phyloP scores from a whole-genome alignment of 2,888 invertebrate genomes.

The Drosophila nigritarsus region DNA sequence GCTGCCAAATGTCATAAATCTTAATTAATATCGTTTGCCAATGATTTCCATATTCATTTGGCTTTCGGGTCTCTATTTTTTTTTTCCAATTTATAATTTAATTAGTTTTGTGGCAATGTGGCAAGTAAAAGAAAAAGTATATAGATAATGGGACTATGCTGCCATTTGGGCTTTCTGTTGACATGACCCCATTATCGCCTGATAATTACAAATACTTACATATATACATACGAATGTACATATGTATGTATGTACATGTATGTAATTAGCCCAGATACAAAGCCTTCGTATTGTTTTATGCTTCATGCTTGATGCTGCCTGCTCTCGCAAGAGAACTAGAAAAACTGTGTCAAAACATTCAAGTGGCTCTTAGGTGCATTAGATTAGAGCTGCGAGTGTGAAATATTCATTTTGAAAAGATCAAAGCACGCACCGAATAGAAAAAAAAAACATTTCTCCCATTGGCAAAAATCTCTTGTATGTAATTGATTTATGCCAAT shows the following conservation, averaged over 20 bases:
- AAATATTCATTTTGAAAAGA: constrained; percentile 25
- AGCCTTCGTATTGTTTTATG: constrained; percentile 57
- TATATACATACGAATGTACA: constrained; percentile 41
- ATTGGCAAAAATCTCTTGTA: not conserved
- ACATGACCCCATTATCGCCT: constrained; percentile 76
- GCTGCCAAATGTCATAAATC: constrained; percentile 72
- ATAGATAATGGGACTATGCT: constrained; percentile 57
- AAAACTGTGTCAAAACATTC: constrained; percentile 61
- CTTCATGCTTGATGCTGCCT: constrained; percentile 19
- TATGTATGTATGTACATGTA: constrained; percentile 7
- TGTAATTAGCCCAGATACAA: constrained; percentile 70
- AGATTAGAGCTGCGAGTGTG: constrained; percentile 33
- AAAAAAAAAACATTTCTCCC: not conserved
- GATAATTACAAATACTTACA: constrained; percentile 66
- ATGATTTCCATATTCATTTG: constrained; percentile 63
- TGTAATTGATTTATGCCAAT: constrained; percentile 7
- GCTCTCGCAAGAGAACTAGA: constrained; percentile 27
- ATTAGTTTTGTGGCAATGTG: constrained; percentile 50
- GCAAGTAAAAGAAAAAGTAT: constrained; percentile 44
- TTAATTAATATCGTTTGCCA: constrained; percentile 71
- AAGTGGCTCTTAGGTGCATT: constrained; percentile 56
- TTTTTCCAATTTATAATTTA: constrained; percentile 63
- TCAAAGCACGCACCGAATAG: constrained; percentile 18
- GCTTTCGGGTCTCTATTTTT: constrained; percentile 31
- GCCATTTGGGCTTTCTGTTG: constrained; percentile 59